phyloP scores from a whole-genome alignment of 2,113 vertebrate genomes.

The Motacilla alba region DNA sequence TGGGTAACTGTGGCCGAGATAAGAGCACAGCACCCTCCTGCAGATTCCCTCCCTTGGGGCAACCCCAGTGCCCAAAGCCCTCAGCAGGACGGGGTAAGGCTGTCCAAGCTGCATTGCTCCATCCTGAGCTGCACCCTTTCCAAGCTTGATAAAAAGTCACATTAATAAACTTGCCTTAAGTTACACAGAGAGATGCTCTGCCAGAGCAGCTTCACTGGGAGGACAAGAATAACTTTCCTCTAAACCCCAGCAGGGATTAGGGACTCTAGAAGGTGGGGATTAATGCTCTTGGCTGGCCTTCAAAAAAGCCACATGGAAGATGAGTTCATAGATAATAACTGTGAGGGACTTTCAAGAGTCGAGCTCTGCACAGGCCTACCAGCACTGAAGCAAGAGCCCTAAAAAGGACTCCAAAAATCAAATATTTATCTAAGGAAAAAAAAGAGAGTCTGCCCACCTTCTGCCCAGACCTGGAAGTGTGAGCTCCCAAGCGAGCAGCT shows the following conservation, averaged over 20 bases:
- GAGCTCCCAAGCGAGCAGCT: not conserved
- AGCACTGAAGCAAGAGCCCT: not conserved
- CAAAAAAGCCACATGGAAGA: conserved; percentile 49
- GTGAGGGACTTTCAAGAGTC: not conserved
- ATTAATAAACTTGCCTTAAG: conserved; percentile 21
- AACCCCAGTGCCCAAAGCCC: not conserved
- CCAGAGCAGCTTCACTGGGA: conserved; percentile 7
- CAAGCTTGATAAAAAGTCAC: conserved; percentile 31
- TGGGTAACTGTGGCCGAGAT: not conserved
- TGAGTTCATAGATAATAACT: conserved; percentile 60
- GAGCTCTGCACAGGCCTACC: not conserved
- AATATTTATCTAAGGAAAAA: not conserved
- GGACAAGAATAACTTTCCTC: conserved; percentile 48
- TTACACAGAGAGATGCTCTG: not conserved
- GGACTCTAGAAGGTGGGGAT: conserved; percentile 54
- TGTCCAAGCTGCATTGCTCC: not conserved
- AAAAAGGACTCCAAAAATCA: not conserved
- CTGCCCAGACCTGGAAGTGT: not conserved
- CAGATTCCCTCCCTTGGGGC: not conserved
- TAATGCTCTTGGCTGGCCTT: conserved; percentile 44
- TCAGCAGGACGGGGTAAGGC: not conserved
- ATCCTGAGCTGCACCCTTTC: not conserved
- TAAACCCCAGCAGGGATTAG: conserved; percentile 52
- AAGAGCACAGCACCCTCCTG: not conserved
- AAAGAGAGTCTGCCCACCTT: not conserved